Evolutionary conservation across 2,797 vertebrate genomes (phyloP), one percentile per base, ranked within the genome.

Genomic region (Propithecus deckenii): DNA sequence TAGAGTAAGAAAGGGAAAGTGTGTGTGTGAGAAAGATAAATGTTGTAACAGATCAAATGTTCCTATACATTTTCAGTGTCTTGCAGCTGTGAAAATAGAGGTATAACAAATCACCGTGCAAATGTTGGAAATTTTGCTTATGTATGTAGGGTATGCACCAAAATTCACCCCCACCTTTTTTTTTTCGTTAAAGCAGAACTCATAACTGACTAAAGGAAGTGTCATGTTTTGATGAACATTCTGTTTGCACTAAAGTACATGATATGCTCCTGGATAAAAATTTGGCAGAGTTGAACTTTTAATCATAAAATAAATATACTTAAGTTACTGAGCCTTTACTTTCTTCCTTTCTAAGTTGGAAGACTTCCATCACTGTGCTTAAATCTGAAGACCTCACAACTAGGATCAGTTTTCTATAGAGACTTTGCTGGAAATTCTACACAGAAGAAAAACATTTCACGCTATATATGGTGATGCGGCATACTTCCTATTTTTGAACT

Each of bases 41-140:
- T 89, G 1, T 30, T 15, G 7, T 23, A 12, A 81, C 8, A 41
- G 88, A 89, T 80, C 57, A 96, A 97, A 93, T 98, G 97, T 98
- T 96, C 96, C 67, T 20, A 25, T 17, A 97, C 96, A 57, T 97
- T 97, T 98, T 98, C 97, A 97, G 94, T 98, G 91, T 88, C 65
- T 96, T 96, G 88, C 97, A 98, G 94, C 97, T 98, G 89, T 98
- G 98, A 98, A 99, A 98, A 99, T 97, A 98, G 63, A 97, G 79
- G 81, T 95, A 97, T 97, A 98, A 94, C 5, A 97, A 95, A 96
- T 97, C 94, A 84, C 57, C 2, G 74, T 91, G n/a, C 13, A 97
- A 96, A 57, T 52, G 74, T 94, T 75, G 93, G 88, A 94, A 94
- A 94, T 96, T 81, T 96, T 97, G 72, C 75, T 94, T 25, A 17